Base-by-base conservation (phyloP, 2,113 vertebrate genomes). In the Dinomys branickii region DNA sequence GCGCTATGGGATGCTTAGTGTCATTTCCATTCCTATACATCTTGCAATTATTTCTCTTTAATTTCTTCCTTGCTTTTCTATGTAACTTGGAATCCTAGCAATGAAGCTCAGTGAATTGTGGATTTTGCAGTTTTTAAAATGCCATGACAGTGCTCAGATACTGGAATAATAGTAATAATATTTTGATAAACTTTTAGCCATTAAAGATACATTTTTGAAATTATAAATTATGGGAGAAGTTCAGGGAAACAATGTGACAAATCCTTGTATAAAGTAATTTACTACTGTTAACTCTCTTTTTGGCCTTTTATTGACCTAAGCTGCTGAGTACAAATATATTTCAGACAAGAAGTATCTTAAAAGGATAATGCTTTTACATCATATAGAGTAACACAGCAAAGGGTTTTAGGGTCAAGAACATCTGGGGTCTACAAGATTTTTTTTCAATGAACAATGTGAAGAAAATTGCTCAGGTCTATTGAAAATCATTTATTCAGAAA, bases 101-200 rank as follows among this genome's bases (percentile, higher is more conserved):
- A 10, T 7, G 35, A 88, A 17, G 67, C 75, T 56, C 91, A 50
- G 24, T 86, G 14, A 90, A 69, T 19, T 47, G 7, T 28, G 63
- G 69, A 9, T 30, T 87, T 61, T 90, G 17, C 3, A 81, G 28
- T 11, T 69, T 95, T 77, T 88, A 61, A 80, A 86, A 94, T 77
- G 2, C 54, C 44, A 56, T 1, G 75, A 1, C 1, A 59, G 10
- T 50, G 35, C 0, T 4, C 24, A 73, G 44, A 56, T 4, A 35
- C 4, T 33, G 7, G 12, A 77, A 13, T 52, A 10, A 69, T 20
- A 59, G 3, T 26, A 58, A 56, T 86, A n/a, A 52, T 54, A 50
- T 47, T 69, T 65, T 47, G 24, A 35, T 3, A 69, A 59, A 28
- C 1, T 52, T 65, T 41, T 16, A 17, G 12, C 28, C 26, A 58